phyloP scores from a whole-genome alignment of 2,797 vertebrate species.

The Parambassis ranga region DNA sequence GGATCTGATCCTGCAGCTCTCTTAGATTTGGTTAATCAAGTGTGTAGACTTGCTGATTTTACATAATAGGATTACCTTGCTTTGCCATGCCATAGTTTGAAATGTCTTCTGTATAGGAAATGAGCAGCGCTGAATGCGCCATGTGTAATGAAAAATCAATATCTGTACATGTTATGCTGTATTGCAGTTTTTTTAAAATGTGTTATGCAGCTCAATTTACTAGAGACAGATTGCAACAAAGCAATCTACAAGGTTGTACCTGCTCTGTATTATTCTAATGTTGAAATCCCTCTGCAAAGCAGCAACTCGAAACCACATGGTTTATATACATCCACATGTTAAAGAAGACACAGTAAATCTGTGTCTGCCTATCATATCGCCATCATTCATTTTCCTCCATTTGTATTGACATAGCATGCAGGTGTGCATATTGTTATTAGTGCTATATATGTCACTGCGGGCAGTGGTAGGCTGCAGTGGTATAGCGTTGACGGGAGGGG shows the following conservation, averaged over 20 bases:
- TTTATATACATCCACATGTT: neutral
- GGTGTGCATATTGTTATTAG: constrained; percentile 3
- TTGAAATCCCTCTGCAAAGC: constrained; percentile 28
- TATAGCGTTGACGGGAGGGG: constrained; percentile 10
- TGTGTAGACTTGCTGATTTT: constrained; percentile 51
- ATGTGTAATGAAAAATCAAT: constrained; percentile 46
- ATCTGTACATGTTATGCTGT: constrained; percentile 9
- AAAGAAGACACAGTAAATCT: constrained; percentile 4
- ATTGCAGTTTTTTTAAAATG: neutral
- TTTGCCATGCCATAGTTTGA: constrained; percentile 31
- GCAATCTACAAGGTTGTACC: constrained; percentile 28
- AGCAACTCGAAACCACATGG: neutral
- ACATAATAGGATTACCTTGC: constrained; percentile 57
- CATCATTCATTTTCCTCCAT: neutral
- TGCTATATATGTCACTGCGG: constrained; percentile 4
- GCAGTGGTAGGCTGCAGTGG: neutral
- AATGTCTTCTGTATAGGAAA: constrained; percentile 6
- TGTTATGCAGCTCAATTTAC: constrained; percentile 32
- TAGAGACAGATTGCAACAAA: constrained; percentile 14
- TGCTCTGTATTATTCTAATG: constrained; percentile 29
- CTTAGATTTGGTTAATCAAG: constrained; percentile 55
- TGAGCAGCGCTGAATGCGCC: constrained; percentile 24
- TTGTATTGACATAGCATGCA: constrained; percentile 15
- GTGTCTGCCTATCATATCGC: neutral
- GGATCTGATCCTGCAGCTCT: constrained; percentile 33